phyloP scores from a whole-genome alignment of 2,113 vertebrate species.

The Riparia riparia region DNA sequence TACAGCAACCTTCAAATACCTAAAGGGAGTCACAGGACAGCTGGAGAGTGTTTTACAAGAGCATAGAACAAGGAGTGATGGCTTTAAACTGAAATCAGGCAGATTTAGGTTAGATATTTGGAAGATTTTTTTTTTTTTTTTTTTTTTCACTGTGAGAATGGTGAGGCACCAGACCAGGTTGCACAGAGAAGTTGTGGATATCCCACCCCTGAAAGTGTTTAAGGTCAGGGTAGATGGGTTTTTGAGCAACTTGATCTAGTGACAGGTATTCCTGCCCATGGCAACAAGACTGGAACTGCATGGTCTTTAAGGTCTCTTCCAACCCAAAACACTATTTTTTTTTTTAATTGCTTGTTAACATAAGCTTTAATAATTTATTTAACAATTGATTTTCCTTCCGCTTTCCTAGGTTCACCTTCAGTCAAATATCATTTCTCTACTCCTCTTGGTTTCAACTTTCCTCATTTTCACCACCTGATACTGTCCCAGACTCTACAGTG shows the following conservation, averaged over 20 bases:
- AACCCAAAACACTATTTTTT: background rate
- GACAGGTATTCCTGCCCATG: background rate
- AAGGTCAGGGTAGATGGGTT: background rate
- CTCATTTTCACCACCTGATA: background rate
- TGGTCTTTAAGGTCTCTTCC: background rate
- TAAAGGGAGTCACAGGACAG: background rate
- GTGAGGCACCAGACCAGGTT: background rate
- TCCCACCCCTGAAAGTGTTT: background rate
- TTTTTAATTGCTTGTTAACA: background rate
- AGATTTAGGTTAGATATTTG: background rate
- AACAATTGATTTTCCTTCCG: background rate
- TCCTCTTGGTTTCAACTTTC: background rate
- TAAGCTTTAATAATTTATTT: background rate
- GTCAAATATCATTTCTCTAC: background rate
- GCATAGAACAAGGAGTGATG: background rate
- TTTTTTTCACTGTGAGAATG: background rate
- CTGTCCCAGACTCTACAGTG: background rate
- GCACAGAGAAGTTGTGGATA: background rate
- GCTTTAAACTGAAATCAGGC: background rate
- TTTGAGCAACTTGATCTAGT: background rate
- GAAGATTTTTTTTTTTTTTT: background rate
- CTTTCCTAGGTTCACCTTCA: background rate
- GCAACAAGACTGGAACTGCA: accelerated
- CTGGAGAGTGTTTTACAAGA: background rate
- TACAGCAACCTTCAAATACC: background rate